Evolutionary conservation across 2,888 invertebrate species (phyloP).

Genomic region (Melangyna quadrimaculata): DNA sequence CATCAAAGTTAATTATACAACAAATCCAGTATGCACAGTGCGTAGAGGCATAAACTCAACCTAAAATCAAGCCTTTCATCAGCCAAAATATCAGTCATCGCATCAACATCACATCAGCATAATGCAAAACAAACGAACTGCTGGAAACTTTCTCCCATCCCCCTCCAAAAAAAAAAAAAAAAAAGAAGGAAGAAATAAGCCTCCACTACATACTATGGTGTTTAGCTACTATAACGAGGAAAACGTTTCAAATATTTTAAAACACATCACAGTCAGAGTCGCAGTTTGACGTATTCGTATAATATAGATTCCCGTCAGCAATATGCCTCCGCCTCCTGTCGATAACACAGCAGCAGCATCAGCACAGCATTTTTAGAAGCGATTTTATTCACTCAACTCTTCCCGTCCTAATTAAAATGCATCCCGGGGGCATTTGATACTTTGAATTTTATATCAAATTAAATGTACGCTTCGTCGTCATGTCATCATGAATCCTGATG

Average conservation of each 20-base stretch:
- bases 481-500: constrained; percentile 26
- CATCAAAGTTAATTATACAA: constrained; percentile 54
- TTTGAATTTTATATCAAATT: constrained; percentile 72
- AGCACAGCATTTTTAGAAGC: constrained; percentile 1
- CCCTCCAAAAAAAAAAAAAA: too few species aligned
- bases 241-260: not conserved
- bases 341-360: constrained; percentile 27
- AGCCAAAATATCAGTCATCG: constrained; percentile 58
- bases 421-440: constrained; percentile 55
- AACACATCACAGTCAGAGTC: not conserved
- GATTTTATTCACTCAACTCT: constrained; percentile 51
- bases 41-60: not conserved
- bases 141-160: not conserved
- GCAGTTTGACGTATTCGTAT: too few species aligned
- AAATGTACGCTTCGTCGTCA: constrained; percentile 43
- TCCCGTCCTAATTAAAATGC: constrained; percentile 59
- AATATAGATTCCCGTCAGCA: not conserved
- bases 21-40: constrained; percentile 11
- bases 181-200: not conserved
- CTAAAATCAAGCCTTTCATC: constrained; percentile 44
- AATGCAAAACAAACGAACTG: constrained; percentile 11
- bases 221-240: not conserved
- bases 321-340: constrained; percentile 1
- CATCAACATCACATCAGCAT: constrained; percentile 2
- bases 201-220: not conserved